A percentile compares a stretch with the other conserved stretches of the same genome.
phyloP scores from a whole-genome alignment of 2,797 vertebrate genomes.

The Setipinna tenuifilis region DNA sequence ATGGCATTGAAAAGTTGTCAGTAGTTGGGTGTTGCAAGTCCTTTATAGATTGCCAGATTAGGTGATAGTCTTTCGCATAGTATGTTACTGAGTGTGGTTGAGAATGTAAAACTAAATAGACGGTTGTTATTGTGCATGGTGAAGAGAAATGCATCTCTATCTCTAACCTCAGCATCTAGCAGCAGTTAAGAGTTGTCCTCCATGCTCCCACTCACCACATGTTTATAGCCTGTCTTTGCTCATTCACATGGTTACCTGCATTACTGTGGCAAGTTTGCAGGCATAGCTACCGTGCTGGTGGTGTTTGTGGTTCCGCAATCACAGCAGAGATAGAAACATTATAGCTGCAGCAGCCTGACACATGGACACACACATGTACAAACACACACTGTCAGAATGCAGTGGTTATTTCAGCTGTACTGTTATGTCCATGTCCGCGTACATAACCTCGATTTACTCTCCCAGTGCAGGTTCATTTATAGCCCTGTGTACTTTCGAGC shows the following conservation, averaged over 20 bases:
- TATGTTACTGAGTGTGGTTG: too few species aligned
- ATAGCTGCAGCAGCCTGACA: constrained; percentile 1
- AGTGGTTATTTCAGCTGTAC: constrained; percentile 57
- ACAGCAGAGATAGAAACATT: background rate
- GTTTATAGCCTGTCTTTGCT: background rate
- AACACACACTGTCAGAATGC: constrained; percentile 51
- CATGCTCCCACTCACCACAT: background rate
- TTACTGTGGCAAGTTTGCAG: background rate
- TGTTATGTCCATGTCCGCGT: constrained; percentile 61
- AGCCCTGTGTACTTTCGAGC: background rate
- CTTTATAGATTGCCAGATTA: too few species aligned
- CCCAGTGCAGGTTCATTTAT: constrained; percentile 29
- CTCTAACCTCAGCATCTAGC: too few species aligned
- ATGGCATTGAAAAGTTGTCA: too few species aligned
- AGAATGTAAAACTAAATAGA: too few species aligned
- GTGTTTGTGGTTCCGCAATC: background rate
- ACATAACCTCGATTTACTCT: background rate
- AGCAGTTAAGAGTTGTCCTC: too few species aligned
- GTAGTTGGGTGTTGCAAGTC: too few species aligned
- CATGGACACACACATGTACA: constrained; percentile 45
- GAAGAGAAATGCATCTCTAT: too few species aligned
- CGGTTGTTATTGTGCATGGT: too few species aligned
- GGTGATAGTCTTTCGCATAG: too few species aligned
- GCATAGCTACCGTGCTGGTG: background rate
- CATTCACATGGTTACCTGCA: background rate